phyloP scores from a whole-genome alignment of 2,888 invertebrate species.

The Ephialtes manifestator region DNA sequence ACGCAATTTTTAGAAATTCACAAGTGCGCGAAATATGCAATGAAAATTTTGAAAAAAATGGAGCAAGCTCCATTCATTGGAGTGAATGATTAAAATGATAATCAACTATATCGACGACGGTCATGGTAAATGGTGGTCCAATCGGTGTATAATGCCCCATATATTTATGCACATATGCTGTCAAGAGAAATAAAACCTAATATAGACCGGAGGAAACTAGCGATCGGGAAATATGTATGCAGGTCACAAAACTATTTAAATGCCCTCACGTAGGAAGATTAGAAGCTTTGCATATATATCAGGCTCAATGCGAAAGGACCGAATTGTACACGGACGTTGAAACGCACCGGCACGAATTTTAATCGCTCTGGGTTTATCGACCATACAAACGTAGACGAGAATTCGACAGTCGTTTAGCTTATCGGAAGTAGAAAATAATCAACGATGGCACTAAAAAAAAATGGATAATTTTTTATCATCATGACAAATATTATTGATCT shows the following conservation, averaged over 20 bases:
- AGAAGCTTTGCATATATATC: constrained; percentile 12
- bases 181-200: not conserved
- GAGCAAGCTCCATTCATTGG: too few species aligned
- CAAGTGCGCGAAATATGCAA: too few species aligned
- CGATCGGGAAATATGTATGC: constrained; percentile 12
- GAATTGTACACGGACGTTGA: not conserved
- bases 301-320: not conserved
- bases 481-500: not conserved
- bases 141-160: too few species aligned
- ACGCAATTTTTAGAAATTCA: too few species aligned
- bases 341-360: not conserved
- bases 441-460: not conserved
- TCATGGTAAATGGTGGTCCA: too few species aligned
- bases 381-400: not conserved
- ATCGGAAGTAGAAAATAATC: not conserved
- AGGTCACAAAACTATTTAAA: constrained; percentile 28
- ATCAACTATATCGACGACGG: too few species aligned
- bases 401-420: not conserved
- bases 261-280: constrained; percentile 12
- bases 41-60: too few species aligned
- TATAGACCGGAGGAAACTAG: not conserved
- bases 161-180: too few species aligned
- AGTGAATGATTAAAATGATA: too few species aligned
- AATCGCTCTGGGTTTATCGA: not conserved
- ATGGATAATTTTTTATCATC: not conserved